Evolutionary conservation across 2,888 invertebrate species (phyloP).

Genomic region (Diaperis boleti): DNA sequence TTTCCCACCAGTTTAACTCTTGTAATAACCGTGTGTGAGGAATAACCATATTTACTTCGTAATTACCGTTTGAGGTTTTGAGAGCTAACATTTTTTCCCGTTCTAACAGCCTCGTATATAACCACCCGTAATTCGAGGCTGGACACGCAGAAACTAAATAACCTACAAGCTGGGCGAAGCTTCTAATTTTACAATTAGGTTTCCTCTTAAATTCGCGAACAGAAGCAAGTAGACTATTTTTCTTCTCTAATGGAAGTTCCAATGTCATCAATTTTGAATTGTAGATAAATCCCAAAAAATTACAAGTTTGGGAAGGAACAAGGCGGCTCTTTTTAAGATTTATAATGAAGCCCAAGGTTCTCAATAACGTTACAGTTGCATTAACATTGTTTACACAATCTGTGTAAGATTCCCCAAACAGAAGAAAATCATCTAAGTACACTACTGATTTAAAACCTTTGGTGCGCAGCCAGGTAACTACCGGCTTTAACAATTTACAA

Average conservation of each 20-base stretch:
- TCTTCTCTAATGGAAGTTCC: slow-evolving; percentile 9
- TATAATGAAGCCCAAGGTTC: slow-evolving; percentile 15
- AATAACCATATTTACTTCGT: slow-evolving; percentile 16
- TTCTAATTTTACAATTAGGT: slow-evolving; percentile 32
- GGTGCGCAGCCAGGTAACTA: neutral
- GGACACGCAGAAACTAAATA: slow-evolving; percentile 39
- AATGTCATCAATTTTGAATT: slow-evolving; percentile 4
- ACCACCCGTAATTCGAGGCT: slow-evolving; percentile 45
- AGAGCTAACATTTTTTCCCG: slow-evolving; percentile 39
- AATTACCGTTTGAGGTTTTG: slow-evolving; percentile 19
- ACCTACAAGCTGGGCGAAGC: slow-evolving; percentile 29
- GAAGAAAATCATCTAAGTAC: neutral
- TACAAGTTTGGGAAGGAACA: neutral
- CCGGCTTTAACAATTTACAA: neutral
- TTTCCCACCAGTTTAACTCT: slow-evolving; percentile 23
- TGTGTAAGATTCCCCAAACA: neutral
- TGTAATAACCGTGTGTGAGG: neutral
- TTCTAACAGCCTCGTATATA: slow-evolving; percentile 45
- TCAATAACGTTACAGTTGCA: neutral
- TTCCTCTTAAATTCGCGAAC: neutral
- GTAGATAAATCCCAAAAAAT: slow-evolving; percentile 15
- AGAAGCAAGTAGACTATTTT: neutral
- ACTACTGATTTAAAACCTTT: neutral
- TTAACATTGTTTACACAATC: neutral
- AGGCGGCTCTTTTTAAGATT: slow-evolving; percentile 12